Evolutionary conservation across 2,888 invertebrate species (phyloP), one percentile per base, ranked within the genome.

Genomic region (Cordylochernes scorpioides): DNA sequence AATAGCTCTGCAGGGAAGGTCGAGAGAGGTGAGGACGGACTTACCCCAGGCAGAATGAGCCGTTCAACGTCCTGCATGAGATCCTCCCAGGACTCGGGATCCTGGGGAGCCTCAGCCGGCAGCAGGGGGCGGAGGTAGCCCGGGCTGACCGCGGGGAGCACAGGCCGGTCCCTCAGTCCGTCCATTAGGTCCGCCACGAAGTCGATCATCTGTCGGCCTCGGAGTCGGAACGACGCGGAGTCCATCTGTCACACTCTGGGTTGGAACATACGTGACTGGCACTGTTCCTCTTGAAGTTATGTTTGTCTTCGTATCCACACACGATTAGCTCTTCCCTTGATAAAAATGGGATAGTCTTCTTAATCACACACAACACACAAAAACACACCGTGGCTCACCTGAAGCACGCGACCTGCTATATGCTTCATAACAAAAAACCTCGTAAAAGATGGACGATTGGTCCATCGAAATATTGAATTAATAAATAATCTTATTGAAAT

Each of bases 171-270:
- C 1, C 88, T 63, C 35, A 97, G 82, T 42, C 71, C 75, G 53
- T 78, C 73, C 50, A 94, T 55, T 52, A 97, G 97, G 51, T 94
- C 82, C 1, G 88, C 88, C 42, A 97, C 88, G 53, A 80, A 97
- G 57, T 97, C 94, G 34, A 97, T 78, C 71, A 94, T 73, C 58
- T 91, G 82, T 54, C 91, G 91, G 30, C 49, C 49, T 40, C 48
- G 31, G 33, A 42, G 40, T 25, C 49, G 43, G 33, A 49, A 49
- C 37, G 49, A 49, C 35, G 47, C 46, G 31, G 44, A 44, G 39
- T 49, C 48, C 49, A 49, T 49, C 10, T 22, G 5, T 22, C 14
- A 13, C 14, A 22, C 3, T 22, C 5, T 6, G 21, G 3, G 14
- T 14, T 3, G 22, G 14, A 22, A 22, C 5, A 22, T 3, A 13